Evolutionary conservation across 1,140 invertebrate species (phyloP).

Genomic region (honey bee (Apis mellifera)): DNA sequence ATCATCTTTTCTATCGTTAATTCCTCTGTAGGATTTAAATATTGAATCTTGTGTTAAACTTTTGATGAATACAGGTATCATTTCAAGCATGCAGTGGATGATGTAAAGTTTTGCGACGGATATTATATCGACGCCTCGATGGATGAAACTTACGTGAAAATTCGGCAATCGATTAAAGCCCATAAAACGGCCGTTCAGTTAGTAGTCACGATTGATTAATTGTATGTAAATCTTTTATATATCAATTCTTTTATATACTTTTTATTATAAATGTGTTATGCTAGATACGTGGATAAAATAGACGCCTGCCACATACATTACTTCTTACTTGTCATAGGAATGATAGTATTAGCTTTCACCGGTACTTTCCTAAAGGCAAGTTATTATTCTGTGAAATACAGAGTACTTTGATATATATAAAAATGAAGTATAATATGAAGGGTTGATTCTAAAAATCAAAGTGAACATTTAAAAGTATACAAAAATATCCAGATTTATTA

Average conservation of each 20-base stretch:
- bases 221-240: background rate
- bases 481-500: too few relatives aligned
- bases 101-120: background rate
- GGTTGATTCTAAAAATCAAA: too few relatives aligned
- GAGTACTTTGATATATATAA: background rate
- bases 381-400: background rate
- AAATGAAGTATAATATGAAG: too few relatives aligned
- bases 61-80: background rate
- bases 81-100: slow-evolving; percentile 4
- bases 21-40: too few relatives aligned
- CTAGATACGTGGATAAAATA: background rate
- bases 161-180: background rate
- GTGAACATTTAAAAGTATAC: too few relatives aligned
- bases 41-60: too few relatives aligned
- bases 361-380: background rate
- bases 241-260: background rate
- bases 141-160: background rate
- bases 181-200: slow-evolving; percentile 9
- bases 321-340: background rate
- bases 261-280: too few relatives aligned
- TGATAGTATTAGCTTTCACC: background rate
- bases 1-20: too few relatives aligned
- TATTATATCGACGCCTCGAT: background rate
- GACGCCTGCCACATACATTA: background rate
- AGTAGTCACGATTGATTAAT: background rate